These are phyloP conservation scores for Epinephelus fuscoguttatus DNA, from an alignment of 2,113 vertebrate species.

Conservation along the genomic window DNA sequence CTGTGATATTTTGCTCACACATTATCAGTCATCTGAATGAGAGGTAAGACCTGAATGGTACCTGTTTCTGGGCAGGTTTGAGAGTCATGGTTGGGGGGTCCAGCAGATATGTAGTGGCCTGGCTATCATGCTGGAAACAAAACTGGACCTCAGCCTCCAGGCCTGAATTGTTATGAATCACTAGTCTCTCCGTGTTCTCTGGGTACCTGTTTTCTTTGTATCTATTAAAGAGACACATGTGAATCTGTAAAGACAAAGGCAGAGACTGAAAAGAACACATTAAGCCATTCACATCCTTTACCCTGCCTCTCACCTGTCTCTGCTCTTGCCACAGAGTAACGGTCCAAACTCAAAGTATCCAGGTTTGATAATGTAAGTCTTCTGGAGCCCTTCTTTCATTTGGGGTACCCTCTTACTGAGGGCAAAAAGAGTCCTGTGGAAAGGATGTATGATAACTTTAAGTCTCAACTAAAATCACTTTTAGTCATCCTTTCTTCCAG, in stretches of 20 bases:
- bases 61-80: constrained; percentile 88
- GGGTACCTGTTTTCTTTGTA: constrained; percentile 87
- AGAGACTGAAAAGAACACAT: background rate
- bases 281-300: background rate
- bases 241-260: background rate
- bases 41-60: constrained; percentile 58
- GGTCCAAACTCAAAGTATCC: constrained; percentile 91
- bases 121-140: constrained; percentile 86
- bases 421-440: constrained; percentile 85
- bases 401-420: constrained; percentile 77
- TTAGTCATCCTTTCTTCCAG: background rate
- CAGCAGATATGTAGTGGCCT: constrained; percentile 88
- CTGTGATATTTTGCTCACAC: background rate
- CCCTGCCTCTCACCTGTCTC: constrained; percentile 86
- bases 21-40: background rate
- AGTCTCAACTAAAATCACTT: background rate
- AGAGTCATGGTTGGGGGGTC: constrained; percentile 89
- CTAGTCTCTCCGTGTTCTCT: constrained; percentile 87
- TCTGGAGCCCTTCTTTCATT: constrained; percentile 81
- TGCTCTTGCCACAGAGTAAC: constrained; percentile 91
- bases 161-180: constrained; percentile 88
- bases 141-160: constrained; percentile 86
- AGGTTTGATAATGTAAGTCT: constrained; percentile 84
- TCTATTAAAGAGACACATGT: constrained; percentile 74
- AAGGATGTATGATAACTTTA: constrained; percentile 9